Conservation (phyloP, 2,113 vertebrate genomes). For the Megaceryle torquata region DNA sequence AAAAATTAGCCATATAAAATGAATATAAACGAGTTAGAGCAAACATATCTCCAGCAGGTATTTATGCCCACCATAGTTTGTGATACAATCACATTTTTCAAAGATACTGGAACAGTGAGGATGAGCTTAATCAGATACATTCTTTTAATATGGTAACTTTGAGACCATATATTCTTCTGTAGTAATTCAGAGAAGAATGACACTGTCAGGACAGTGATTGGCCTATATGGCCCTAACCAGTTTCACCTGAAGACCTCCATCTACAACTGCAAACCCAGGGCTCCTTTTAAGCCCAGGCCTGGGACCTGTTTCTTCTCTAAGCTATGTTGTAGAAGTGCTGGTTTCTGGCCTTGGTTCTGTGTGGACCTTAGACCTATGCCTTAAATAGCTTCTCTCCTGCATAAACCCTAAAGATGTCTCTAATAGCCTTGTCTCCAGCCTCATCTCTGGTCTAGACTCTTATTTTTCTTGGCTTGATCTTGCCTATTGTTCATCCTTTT, state of each 20-base stretch:
- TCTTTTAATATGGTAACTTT: neutral
- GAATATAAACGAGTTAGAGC: neutral
- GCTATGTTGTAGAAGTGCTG: neutral
- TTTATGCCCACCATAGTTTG: neutral
- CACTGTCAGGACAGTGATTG: neutral
- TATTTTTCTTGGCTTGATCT: neutral
- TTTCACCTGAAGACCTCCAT: neutral
- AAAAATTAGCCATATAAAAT: neutral
- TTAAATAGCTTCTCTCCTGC: neutral
- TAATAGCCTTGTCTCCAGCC: neutral
- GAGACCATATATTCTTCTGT: neutral
- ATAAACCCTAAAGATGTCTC: neutral
- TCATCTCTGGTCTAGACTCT: neutral
- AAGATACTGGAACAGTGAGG: neutral
- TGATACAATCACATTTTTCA: neutral
- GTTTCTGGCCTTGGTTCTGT: neutral
- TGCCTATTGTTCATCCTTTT: neutral
- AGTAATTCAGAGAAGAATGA: neutral
- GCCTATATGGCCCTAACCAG: neutral
- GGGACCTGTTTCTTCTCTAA: neutral
- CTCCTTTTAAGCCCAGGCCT: neutral
- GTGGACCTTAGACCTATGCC: neutral
- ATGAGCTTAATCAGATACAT: neutral
- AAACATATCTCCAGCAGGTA: neutral
- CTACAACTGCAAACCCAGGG: neutral